phyloP scores from a whole-genome alignment of 2,113 vertebrate species.

The Pungitius pungitius region DNA sequence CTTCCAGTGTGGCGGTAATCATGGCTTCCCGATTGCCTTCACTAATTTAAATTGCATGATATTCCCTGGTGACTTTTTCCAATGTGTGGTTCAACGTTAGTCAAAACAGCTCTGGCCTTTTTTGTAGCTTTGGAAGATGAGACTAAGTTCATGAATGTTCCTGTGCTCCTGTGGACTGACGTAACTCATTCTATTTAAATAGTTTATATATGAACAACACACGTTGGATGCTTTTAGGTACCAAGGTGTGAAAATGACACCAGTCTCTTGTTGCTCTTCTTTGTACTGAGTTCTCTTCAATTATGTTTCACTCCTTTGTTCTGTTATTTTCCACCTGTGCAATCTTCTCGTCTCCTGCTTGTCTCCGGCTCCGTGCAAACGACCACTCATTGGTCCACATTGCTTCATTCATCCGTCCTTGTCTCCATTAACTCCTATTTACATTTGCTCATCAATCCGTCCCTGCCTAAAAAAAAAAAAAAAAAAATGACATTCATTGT shows the following conservation, averaged over 20 bases:
- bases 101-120: not conserved
- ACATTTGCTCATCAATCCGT: conserved; percentile 33
- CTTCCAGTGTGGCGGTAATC: not conserved
- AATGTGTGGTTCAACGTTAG: not conserved
- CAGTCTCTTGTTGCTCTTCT: not conserved
- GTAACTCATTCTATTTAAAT: not conserved
- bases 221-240: not conserved
- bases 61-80: not conserved
- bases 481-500: conserved; percentile 35
- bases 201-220: not conserved
- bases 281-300: not conserved
- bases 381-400: conserved; percentile 20
- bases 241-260: not conserved
- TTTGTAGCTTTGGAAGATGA: not conserved
- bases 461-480: conserved; percentile 32
- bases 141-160: not conserved
- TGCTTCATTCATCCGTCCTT: conserved; percentile 44
- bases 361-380: conserved; percentile 37
- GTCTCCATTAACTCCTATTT: conserved; percentile 43
- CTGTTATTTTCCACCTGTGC: conserved; percentile 17
- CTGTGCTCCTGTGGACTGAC: not conserved
- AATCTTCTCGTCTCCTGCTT: not conserved
- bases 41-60: not conserved
- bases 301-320: not conserved
- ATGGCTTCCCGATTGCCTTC: not conserved